Conservation (phyloP, 2,113 vertebrate species). For the Nanorana parkeri region DNA sequence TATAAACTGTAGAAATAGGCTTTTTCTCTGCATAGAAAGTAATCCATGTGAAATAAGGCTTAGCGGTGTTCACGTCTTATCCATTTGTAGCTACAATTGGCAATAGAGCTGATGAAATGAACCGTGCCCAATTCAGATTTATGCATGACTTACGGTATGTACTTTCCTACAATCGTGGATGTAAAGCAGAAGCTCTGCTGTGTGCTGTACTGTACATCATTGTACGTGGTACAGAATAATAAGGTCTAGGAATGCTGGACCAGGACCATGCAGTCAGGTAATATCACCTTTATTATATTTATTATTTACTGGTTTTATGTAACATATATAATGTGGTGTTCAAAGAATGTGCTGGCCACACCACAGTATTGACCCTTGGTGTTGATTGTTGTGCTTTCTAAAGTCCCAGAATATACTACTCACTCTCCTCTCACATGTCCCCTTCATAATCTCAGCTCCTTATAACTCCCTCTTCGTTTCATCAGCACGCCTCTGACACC, state of each 20-base stretch:
- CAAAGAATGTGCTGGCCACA: too few relatives aligned
- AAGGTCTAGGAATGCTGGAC: too few relatives aligned
- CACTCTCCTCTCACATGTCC: too few relatives aligned
- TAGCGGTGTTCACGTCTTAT: conserved; percentile 11
- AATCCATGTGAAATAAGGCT: conserved; percentile 16
- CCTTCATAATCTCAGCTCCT: too few relatives aligned
- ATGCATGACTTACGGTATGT: conserved; percentile 35
- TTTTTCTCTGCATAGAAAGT: not conserved
- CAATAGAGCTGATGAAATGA: conserved; percentile 38
- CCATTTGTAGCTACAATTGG: conserved; percentile 41
- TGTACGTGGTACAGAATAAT: not conserved
- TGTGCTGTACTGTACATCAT: not conserved
- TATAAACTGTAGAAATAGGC: not conserved
- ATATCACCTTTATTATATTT: not conserved
- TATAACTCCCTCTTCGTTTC: too few relatives aligned
- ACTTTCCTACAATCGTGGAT: not conserved
- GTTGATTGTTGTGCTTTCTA: too few relatives aligned
- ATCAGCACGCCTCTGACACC: too few relatives aligned
- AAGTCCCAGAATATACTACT: too few relatives aligned
- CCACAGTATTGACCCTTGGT: too few relatives aligned
- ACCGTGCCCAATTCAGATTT: conserved; percentile 35
- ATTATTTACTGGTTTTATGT: not conserved
- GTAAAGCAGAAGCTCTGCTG: not conserved
- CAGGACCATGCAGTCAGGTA: too few relatives aligned
- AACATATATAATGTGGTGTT: too few relatives aligned